Evolutionary conservation across 53 echinoderm and acorn worm genomes (phyloP).

Genomic region (Apostichopus leukothele): DNA sequence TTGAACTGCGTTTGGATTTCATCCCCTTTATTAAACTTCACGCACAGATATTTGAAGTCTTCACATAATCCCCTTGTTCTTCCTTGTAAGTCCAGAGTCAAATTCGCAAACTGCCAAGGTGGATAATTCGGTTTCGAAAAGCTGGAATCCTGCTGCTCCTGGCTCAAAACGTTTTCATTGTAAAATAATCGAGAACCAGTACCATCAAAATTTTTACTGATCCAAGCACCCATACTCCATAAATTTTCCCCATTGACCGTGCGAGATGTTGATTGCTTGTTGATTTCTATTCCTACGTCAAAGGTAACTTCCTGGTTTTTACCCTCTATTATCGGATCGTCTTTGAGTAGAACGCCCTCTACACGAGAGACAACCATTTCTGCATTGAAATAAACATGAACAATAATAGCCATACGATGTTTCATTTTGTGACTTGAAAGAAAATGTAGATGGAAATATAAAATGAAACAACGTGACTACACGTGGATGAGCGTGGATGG

Average conservation of each 20-base stretch:
- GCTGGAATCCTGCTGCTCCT: constrained; percentile 11
- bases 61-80: neutral
- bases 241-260: neutral
- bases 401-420: no score
- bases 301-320: constrained; percentile 19
- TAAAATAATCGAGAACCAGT: neutral
- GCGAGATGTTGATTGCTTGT: constrained; percentile 21
- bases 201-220: constrained; percentile 30
- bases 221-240: constrained; percentile 32
- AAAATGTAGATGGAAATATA: no score
- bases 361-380: constrained; percentile 36
- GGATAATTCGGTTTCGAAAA: constrained; percentile 30
- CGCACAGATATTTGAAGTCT: constrained; percentile 35
- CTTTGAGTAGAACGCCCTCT: constrained; percentile 3
- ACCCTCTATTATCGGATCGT: constrained; percentile 15
- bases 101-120: constrained; percentile 15
- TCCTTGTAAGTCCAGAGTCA: constrained; percentile 22
- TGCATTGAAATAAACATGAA: neutral
- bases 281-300: constrained; percentile 5
- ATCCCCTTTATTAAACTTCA: constrained; percentile 18
- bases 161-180: constrained; percentile 19
- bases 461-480: no score
- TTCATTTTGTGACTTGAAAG: no score
- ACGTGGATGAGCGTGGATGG: no score
- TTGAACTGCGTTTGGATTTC: constrained; percentile 5